Percentiles rank a stretch among this genome's conserved stretches.
Evolutionary conservation across 2,888 invertebrate species (phyloP).

Genomic region (Parapristionchus giblindavisi): DNA sequence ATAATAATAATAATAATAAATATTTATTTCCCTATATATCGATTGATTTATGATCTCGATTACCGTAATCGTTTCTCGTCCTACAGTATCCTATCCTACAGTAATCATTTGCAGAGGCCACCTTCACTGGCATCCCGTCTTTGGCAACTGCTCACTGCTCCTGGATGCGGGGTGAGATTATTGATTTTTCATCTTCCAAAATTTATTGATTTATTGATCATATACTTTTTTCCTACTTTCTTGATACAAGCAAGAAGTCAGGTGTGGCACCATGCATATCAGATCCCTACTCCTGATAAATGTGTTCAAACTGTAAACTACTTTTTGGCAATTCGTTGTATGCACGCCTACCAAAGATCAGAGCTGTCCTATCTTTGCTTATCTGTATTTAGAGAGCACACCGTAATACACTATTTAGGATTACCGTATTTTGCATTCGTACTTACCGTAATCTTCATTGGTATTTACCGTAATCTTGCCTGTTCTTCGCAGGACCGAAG

Average conservation of each 20-base stretch:
- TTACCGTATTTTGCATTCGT: not conserved
- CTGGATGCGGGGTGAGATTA: conserved; percentile 33
- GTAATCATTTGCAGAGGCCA: conserved; percentile 71
- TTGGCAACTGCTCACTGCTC: conserved; percentile 76
- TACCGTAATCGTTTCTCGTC: too few species aligned
- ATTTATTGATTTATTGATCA: too few species aligned
- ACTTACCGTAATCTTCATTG: not conserved
- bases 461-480: conserved; percentile 5
- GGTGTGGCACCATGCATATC: too few species aligned
- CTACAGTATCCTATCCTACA: not conserved
- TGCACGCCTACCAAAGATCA: too few species aligned
- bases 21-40: not conserved
- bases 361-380: too few species aligned
- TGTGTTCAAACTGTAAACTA: too few species aligned
- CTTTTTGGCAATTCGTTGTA: not conserved
- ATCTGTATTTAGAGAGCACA: too few species aligned
- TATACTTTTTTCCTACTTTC: too few species aligned
- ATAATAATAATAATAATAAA: not conserved
- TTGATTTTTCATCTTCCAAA: not conserved
- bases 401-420: not conserved
- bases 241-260: too few species aligned
- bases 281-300: too few species aligned
- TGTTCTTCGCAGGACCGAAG: conserved; percentile 76
- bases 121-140: conserved; percentile 95
- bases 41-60: not conserved